These are phyloP conservation scores for Heliconius nattereri DNA, from an alignment of 1,140 invertebrate species.

Conservation along the genomic window DNA sequence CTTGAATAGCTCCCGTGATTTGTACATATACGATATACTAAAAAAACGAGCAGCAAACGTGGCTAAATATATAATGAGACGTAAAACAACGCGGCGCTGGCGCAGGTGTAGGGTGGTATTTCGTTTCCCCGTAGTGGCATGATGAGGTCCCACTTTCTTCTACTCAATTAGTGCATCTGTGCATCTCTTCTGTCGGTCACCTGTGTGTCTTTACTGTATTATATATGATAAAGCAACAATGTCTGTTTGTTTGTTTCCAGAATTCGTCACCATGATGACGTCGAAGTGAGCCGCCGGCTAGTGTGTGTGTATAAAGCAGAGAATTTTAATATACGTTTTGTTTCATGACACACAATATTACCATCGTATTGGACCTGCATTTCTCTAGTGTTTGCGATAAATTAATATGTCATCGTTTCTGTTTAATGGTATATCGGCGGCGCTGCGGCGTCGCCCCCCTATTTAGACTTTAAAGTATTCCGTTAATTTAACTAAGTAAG, in stretches of 20 bases:
- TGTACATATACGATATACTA: conserved; percentile 5
- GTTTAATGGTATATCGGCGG: conserved; percentile 66
- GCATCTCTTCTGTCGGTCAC: conserved; percentile 60
- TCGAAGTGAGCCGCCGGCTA: conserved; percentile 91
- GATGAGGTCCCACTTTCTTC: conserved; percentile 41
- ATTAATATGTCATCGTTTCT: conserved; percentile 80
- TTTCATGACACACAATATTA: conserved; percentile 82
- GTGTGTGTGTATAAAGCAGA: conserved; percentile 81
- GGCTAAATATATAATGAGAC: neutral
- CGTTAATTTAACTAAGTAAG: conserved; percentile 80
- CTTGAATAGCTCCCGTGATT: conserved; percentile 36
- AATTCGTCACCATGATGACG: conserved; percentile 99
- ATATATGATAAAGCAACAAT: conserved; percentile 43
- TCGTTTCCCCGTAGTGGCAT: conserved; percentile 74
- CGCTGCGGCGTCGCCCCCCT: conserved; percentile 51
- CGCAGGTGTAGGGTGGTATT: conserved; percentile 67
- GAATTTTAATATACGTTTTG: conserved; percentile 82
- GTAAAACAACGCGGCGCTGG: neutral
- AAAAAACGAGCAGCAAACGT: conserved; percentile 60
- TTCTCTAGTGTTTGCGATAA: conserved; percentile 82
- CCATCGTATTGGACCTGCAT: conserved; percentile 82
- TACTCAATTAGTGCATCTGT: conserved; percentile 62
- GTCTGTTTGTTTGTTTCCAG: conserved; percentile 85
- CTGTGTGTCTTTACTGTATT: conserved; percentile 30
- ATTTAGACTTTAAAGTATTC: conserved; percentile 79